Percentiles rank a stretch among this genome's conserved stretches.
Evolutionary conservation across 2,113 vertebrate species (phyloP).

Genomic region (Chionomys nivalis): DNA sequence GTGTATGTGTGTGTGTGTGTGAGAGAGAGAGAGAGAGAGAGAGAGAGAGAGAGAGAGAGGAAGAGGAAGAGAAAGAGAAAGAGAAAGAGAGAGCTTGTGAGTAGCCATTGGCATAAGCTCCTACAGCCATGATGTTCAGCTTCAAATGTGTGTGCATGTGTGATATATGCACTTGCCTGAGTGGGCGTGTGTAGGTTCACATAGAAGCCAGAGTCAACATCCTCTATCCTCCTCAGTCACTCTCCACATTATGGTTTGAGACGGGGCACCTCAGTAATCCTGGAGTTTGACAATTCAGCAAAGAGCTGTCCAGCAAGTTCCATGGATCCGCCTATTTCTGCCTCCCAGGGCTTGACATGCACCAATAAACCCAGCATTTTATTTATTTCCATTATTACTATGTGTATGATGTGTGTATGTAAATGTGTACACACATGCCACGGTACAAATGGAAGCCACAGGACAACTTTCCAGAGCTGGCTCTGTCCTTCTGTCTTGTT

Average conservation of each 20-base stretch:
- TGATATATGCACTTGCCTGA: background rate
- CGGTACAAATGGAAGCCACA: background rate
- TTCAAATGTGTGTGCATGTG: background rate
- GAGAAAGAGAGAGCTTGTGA: background rate
- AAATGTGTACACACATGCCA: background rate
- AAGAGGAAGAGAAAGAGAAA: rapidly evolving
- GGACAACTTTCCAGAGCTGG: too few relatives aligned
- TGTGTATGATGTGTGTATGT: background rate
- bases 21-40: too few relatives aligned
- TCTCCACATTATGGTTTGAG: background rate
- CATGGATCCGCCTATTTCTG: background rate
- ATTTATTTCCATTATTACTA: background rate
- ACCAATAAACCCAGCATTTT: too few relatives aligned
- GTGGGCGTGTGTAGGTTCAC: background rate
- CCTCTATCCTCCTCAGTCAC: too few relatives aligned
- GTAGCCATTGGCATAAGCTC: background rate
- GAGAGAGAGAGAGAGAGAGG: background rate
- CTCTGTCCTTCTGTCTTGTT: background rate
- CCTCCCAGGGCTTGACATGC: background rate
- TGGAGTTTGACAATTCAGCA: background rate
- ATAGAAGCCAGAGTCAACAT: too few relatives aligned
- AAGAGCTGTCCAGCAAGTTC: background rate
- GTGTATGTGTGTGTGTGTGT: background rate
- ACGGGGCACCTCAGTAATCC: background rate
- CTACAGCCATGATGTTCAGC: too few relatives aligned